Base-by-base conservation (phyloP, 2,797 vertebrate genomes). In the Cyclura pinguis region DNA sequence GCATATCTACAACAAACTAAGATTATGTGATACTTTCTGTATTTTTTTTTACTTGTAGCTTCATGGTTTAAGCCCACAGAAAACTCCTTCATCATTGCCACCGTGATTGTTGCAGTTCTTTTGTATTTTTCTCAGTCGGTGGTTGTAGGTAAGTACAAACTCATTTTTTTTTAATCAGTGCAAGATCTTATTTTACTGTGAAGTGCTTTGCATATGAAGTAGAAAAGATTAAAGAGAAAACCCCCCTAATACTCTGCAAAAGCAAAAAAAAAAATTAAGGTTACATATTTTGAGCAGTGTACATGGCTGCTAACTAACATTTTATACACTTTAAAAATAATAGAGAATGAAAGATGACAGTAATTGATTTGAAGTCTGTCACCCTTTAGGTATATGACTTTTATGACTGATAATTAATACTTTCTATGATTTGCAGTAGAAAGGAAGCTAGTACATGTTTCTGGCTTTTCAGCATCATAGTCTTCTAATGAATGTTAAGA, bases 61-160 rank as follows among this genome's bases (percentile, higher is more conserved):
- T 89, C 94, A 6, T 97, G 97, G 97, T 97, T 97, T 93, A 72
- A 92, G 87, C 87, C 94, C 64, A 50, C 95, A 92, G 96, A 97
- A 95, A 96, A 90, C 76, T 93, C 91, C 90, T 85, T 97, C 90
- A 93, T 97, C 92, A 74, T 97, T 93, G 92, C 86, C 35, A 92
- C 96, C 91, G 74, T 96, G 89, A 87, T 95, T 91, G 84, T 96
- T 93, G 95, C 96, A 89, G 85, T 96, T 90, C 10, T 94, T 93
- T 93, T 97, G 24, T 97, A 93, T 93, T 96, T 80, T 90, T 92
- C 90, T 91, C 97, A 97, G 88, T 93, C 97, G 42, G 91, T 62
- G 90, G 57, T 96, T 90, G 88, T 96, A 93, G 97, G 97, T 98
- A 97, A 97, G 97, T 97, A 95, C 89, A 69, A 52, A 64, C 88